phyloP scores from a whole-genome alignment of 2,888 invertebrate genomes.

The Diadegma fenestrale region DNA sequence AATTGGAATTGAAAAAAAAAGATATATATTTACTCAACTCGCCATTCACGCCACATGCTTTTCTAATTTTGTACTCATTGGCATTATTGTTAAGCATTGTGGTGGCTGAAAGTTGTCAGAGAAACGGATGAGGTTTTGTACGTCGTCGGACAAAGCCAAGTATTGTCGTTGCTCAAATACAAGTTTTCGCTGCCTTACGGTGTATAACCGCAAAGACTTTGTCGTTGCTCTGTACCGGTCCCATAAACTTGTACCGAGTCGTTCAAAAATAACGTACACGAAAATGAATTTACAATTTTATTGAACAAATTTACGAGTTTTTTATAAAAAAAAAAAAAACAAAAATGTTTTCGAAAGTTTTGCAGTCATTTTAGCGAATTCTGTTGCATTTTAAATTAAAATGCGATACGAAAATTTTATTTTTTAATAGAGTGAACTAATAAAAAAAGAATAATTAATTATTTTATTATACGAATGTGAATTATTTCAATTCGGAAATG shows the following conservation, averaged over 20 bases:
- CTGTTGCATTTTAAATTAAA: not conserved
- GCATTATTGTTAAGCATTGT: slow-evolving; percentile 19
- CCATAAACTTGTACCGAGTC: slow-evolving; percentile 33
- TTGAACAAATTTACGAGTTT: not conserved
- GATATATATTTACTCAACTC: not conserved
- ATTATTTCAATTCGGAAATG: too few species aligned
- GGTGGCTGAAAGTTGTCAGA: slow-evolving; percentile 32
- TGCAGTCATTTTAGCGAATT: not conserved
- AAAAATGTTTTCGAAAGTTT: not conserved
- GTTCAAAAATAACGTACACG: slow-evolving; percentile 33
- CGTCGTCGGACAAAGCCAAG: slow-evolving; percentile 30
- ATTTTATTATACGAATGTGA: too few species aligned
- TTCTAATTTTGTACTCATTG: slow-evolving; percentile 18
- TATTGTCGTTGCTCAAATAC: slow-evolving; percentile 29
- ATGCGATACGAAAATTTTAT: not conserved
- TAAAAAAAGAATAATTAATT: not conserved
- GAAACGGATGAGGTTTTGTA: slow-evolving; percentile 38
- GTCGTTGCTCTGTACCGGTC: slow-evolving; percentile 14
- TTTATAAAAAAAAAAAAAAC: not conserved
- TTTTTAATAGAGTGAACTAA: not conserved
- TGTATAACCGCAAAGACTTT: slow-evolving; percentile 45
- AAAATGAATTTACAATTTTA: slow-evolving; percentile 3
- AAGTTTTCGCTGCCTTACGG: slow-evolving; percentile 4
- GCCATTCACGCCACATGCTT: not conserved
- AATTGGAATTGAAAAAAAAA: not conserved